phyloP scores from a whole-genome alignment of 2,888 invertebrate species.

The Macroteleia sp. region DNA sequence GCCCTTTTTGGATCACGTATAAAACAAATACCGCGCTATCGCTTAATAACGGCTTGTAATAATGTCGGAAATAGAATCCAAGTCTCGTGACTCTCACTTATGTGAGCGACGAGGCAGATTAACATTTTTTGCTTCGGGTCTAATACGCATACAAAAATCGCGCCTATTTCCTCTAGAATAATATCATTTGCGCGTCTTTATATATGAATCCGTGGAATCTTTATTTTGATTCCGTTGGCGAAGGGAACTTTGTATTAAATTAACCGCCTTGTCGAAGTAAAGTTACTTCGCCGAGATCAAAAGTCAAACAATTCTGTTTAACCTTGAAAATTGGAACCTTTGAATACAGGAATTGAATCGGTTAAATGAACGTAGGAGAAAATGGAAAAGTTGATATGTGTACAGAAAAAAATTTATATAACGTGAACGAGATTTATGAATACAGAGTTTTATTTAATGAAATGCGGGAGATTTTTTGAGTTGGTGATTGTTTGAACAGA shows the following conservation, averaged over 20 bases:
- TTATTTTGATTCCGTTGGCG: conserved; percentile 8
- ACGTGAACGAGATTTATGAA: too few relatives aligned
- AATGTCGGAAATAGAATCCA: conserved; percentile 67
- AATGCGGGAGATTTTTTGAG: too few relatives aligned
- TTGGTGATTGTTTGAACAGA: too few relatives aligned
- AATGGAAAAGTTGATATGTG: background rate
- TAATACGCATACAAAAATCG: conserved; percentile 23
- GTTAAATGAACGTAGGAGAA: background rate
- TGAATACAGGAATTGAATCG: background rate
- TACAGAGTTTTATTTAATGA: too few relatives aligned
- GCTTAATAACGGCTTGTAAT: conserved; percentile 77
- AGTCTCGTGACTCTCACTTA: conserved; percentile 68
- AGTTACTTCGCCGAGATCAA: background rate
- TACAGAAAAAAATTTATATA: background rate
- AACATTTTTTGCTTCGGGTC: conserved; percentile 58
- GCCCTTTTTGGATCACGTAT: conserved; percentile 74
- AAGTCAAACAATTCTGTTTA: background rate
- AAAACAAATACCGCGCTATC: conserved; percentile 76
- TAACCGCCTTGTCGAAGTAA: background rate
- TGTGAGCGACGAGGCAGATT: conserved; percentile 70
- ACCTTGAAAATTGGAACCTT: background rate
- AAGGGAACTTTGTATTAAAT: background rate
- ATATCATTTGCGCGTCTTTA: conserved; percentile 13
- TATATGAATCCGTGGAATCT: conserved; percentile 20
- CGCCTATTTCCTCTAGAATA: conserved; percentile 23